Evolutionary conservation across 64 coral and sea anemone species (phyloP), one percentile per base, ranked within the genome.

Genomic region (Stichodactyla helianthus): DNA sequence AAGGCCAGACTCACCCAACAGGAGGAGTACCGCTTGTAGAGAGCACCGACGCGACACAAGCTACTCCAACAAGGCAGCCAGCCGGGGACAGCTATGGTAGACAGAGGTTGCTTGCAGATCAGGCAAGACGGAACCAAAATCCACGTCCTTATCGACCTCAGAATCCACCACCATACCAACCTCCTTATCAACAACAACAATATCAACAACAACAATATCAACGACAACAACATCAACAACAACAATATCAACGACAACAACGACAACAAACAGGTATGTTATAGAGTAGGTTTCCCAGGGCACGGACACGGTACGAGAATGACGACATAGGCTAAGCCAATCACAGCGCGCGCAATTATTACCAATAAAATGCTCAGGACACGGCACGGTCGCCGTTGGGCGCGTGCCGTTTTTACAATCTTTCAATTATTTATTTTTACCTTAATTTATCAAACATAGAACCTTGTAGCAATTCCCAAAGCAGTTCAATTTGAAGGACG

Each of bases 1-100:
- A 93, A 54, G 93, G 93, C 7, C 84, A 80, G 86, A 50, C 27
- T 31, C 23, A 20, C 22, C 77, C 79, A 59, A 92, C 83, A 0
- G 87, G 91, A 79, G 94, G 94, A 14, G 91, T 97, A 62, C 94
- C 94, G 5, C 77, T 97, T 13, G 94, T 97, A 11, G 94, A 93
- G 11, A 61, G 59, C 50, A 90, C 89, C 70, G 14, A 74, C 13
- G 89, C 90, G 14, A 82, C 89, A 52, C 82, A 59, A 26, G 20
- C 68, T 23, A 82, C 87, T 12, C n/a, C 79, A 8, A 60, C 83
- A 13, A 20, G 13, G 22, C 25, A 6, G 4, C 83, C 15, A 20
- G 19, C 35, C 70, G 84, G 27, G 68, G n/a, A 58, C 52, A 64
- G 89, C 85, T 59, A 83, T 77, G 53, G 74, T 58, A 17, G 79